Conservation (phyloP, 2,797 vertebrate species). For the Gorsachius magnificus region DNA sequence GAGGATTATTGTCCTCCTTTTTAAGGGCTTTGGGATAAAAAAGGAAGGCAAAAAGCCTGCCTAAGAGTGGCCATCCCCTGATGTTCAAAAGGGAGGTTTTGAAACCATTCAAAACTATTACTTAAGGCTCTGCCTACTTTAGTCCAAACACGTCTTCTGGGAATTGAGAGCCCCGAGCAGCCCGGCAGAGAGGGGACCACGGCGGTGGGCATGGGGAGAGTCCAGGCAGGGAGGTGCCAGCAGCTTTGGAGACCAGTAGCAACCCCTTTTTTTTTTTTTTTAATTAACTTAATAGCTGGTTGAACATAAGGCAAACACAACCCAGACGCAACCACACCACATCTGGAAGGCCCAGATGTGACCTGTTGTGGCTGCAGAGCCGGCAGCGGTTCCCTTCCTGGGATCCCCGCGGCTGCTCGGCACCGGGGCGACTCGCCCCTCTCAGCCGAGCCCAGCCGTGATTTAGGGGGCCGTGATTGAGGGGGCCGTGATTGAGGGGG, state of each 20-base stretch:
- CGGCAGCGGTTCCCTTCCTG: rapidly evolving
- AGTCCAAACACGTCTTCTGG: background rate
- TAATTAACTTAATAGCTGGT: background rate
- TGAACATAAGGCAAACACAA: background rate
- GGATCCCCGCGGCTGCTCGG: background rate
- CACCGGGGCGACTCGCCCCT: background rate
- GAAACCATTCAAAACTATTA: background rate
- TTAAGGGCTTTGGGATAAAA: background rate
- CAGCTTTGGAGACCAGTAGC: background rate
- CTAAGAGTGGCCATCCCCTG: background rate
- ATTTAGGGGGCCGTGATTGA: background rate
- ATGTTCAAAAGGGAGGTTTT: background rate
- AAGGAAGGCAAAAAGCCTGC: background rate
- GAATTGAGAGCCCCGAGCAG: background rate
- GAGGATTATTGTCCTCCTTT: background rate
- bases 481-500: too few species aligned
- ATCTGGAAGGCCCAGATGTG: background rate
- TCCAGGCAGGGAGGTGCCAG: background rate
- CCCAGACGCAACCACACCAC: background rate
- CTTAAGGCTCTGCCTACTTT: background rate
- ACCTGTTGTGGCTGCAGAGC: background rate
- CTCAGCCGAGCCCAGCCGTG: rapidly evolving
- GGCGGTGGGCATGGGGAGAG: background rate
- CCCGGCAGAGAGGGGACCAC: background rate
- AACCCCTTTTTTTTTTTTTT: background rate